These are phyloP conservation scores for Sthenelais limicola DNA, from an alignment of 2,888 invertebrate genomes.

Conservation along the genomic window DNA sequence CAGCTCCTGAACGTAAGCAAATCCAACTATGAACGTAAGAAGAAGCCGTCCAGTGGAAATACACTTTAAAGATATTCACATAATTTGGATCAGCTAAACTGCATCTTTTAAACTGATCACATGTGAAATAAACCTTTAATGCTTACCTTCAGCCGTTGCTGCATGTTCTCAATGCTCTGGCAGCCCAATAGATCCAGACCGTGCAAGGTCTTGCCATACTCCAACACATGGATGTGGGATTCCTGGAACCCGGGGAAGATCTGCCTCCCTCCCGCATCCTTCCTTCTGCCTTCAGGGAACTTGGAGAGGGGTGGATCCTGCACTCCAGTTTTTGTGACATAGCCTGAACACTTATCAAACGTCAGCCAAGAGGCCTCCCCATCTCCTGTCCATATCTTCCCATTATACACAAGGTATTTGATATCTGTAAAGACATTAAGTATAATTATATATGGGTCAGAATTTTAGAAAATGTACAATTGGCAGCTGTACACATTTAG, in stretches of 20 bases:
- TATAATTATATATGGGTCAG: no score
- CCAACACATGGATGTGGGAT: constrained; percentile 48
- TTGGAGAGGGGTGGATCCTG: constrained; percentile 21
- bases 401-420: constrained; percentile 45
- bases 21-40: no score
- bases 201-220: constrained; percentile 15
- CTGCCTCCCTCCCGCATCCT: constrained; percentile 22
- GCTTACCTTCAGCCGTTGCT: constrained; percentile 26
- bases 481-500: no score
- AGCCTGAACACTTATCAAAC: constrained; percentile 43
- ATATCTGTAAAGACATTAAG: constrained; percentile 1
- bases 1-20: no score
- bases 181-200: constrained; percentile 39
- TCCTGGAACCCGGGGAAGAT: constrained; percentile 52
- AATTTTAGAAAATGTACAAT: no score
- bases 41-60: no score
- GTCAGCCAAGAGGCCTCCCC: constrained; percentile 45
- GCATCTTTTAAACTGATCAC: no score
- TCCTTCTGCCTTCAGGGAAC: constrained; percentile 19
- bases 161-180: constrained; percentile 38
- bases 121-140: no score
- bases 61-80: no score
- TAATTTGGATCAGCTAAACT: no score
- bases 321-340: constrained; percentile 25
- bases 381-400: constrained; percentile 42